Conservation (phyloP, 2,113 vertebrate species). For the Bubalus kerabau region DNA sequence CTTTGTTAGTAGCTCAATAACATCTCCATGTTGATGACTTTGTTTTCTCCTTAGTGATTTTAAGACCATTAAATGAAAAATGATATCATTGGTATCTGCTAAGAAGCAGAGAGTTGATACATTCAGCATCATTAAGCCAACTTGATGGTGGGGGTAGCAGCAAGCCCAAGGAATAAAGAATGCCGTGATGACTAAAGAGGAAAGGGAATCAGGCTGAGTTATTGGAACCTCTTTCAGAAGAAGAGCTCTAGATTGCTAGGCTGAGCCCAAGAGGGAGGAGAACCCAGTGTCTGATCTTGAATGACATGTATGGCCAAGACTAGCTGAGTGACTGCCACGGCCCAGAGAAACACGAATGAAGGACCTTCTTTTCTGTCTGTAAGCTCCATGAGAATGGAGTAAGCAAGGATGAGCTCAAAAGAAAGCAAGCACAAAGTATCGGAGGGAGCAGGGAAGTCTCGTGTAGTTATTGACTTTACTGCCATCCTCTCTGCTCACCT, state of each 20-base stretch:
- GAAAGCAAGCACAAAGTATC: not conserved
- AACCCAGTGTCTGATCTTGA: not conserved
- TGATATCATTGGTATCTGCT: not conserved
- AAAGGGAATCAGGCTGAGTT: not conserved
- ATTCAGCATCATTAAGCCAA: not conserved
- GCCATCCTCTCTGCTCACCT: not conserved
- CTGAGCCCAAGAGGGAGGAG: not conserved
- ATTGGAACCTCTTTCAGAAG: not conserved
- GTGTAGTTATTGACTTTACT: too few relatives aligned
- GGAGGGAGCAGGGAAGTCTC: rapidly evolving
- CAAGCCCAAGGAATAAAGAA: not conserved
- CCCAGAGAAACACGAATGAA: not conserved
- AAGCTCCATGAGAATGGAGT: not conserved
- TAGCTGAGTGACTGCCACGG: too few relatives aligned
- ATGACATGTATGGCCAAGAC: not conserved
- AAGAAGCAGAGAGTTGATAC: not conserved
- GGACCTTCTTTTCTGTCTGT: too few relatives aligned
- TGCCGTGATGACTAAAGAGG: not conserved
- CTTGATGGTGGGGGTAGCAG: not conserved
- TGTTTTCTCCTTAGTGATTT: not conserved
- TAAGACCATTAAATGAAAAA: not conserved
- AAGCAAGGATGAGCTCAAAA: not conserved
- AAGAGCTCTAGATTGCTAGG: not conserved
- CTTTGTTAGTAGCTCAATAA: not conserved
- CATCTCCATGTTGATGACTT: not conserved